Evolutionary conservation across 2,797 vertebrate genomes (phyloP).

Genomic region (Sandelia bainsii): DNA sequence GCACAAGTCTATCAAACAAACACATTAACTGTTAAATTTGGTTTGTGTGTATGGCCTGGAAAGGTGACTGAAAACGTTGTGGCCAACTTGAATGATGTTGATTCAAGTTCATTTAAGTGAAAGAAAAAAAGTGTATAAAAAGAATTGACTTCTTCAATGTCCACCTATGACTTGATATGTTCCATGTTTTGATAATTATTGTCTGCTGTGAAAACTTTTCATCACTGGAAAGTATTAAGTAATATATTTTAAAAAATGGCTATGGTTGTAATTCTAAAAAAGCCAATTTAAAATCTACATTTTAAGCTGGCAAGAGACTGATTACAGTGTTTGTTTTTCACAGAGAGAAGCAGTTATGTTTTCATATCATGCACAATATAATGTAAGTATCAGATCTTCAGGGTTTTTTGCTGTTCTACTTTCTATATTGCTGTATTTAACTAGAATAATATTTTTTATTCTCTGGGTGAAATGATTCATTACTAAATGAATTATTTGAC

Average conservation of each 20-base stretch:
- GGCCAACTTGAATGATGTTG: neutral
- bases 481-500: too few relatives aligned
- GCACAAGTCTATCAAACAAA: too few relatives aligned
- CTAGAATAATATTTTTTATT: too few relatives aligned
- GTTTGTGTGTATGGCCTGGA: neutral
- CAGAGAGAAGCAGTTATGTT: too few relatives aligned
- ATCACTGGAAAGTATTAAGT: neutral
- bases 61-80: constrained; percentile 4
- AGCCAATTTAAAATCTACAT: too few relatives aligned
- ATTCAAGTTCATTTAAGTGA: neutral
- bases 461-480: too few relatives aligned
- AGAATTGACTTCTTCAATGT: neutral
- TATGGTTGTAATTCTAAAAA: neutral
- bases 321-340: neutral
- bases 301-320: neutral
- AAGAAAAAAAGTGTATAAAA: constrained; percentile 1
- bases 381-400: too few relatives aligned
- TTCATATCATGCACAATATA: neutral
- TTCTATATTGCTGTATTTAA: too few relatives aligned
- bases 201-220: neutral
- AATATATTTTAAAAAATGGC: neutral
- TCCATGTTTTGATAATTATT: neutral
- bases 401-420: too few relatives aligned
- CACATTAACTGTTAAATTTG: too few relatives aligned
- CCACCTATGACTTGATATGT: too few relatives aligned